These are phyloP conservation scores for Cacatua alba DNA, from an alignment of 2,113 vertebrate species.

Conservation along the genomic window DNA sequence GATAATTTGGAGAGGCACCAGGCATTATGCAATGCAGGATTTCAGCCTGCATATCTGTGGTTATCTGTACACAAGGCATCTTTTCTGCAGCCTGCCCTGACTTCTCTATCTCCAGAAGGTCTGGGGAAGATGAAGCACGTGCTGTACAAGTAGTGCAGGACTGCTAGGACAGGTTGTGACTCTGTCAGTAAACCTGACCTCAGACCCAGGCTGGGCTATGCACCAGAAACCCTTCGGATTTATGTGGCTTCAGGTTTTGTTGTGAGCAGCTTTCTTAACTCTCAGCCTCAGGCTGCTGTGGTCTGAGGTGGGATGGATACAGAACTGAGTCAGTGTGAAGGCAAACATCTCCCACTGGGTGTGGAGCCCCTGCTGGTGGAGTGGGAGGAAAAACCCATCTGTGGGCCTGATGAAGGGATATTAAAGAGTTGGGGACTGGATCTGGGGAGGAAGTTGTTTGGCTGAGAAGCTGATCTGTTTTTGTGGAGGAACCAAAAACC, in stretches of 20 bases:
- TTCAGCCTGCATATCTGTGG: background rate
- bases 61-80: background rate
- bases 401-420: background rate
- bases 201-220: background rate
- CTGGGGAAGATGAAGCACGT: background rate
- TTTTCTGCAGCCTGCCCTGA: background rate
- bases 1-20: background rate
- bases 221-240: background rate
- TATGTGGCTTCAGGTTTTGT: background rate
- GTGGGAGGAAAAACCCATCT: slow-evolving; percentile 25
- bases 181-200: background rate
- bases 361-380: background rate
- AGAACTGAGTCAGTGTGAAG: slow-evolving; percentile 44
- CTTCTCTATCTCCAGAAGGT: background rate
- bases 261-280: background rate
- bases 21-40: background rate
- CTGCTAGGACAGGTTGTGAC: background rate
- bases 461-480: slow-evolving; percentile 18
- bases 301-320: background rate
- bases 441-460: slow-evolving; percentile 18
- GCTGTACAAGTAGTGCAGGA: background rate
- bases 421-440: background rate
- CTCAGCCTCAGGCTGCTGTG: background rate
- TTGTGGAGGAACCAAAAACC: background rate
- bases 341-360: background rate